Conservation (phyloP, 2,113 vertebrate genomes). For the Leptodactylus fuscus region DNA sequence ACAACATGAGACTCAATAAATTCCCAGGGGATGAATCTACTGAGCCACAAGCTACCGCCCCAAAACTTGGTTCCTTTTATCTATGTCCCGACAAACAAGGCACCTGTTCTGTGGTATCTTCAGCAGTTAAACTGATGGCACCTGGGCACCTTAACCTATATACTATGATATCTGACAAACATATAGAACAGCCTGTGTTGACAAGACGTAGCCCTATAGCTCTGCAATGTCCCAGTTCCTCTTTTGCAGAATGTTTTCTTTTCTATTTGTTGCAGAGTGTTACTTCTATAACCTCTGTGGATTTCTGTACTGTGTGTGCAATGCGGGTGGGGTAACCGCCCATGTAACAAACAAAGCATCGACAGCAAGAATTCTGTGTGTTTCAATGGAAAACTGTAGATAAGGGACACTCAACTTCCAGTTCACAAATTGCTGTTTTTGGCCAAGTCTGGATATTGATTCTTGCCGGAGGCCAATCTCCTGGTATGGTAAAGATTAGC, state of each 20-base stretch:
- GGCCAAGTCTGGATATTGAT: too few species aligned
- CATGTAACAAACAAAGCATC: background rate
- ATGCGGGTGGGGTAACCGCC: background rate
- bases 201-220: background rate
- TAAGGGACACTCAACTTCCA: background rate
- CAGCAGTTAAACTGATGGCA: constrained; percentile 55
- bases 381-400: background rate
- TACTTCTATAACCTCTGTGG: background rate
- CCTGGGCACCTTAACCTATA: constrained; percentile 45
- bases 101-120: constrained; percentile 51
- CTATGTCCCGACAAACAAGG: background rate
- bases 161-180: background rate
- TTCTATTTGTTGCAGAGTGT: background rate
- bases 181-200: background rate
- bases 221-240: constrained; percentile 9
- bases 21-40: background rate
- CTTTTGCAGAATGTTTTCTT: background rate
- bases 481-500: too few species aligned
- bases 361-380: background rate
- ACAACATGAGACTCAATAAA: background rate
- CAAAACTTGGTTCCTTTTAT: constrained; percentile 38
- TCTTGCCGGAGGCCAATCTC: too few species aligned
- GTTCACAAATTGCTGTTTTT: background rate
- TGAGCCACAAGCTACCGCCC: background rate
- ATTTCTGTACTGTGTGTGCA: background rate